Conservation (phyloP, 2,797 vertebrate species). For the Falco novaeseelandiae region DNA sequence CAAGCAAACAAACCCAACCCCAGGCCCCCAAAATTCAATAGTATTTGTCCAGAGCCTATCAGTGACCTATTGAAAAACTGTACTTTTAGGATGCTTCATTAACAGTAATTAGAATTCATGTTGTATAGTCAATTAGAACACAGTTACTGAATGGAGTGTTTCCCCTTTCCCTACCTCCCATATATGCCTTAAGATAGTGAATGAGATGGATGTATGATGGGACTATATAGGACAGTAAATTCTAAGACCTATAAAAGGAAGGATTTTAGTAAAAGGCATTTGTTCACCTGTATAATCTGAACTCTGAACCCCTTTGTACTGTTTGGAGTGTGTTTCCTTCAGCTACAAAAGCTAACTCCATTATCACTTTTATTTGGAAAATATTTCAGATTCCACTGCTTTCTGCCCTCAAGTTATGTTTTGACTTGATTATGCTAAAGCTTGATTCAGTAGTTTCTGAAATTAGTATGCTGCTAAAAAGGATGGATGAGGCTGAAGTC, state of each 20-base stretch:
- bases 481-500: background rate
- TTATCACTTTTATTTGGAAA: background rate
- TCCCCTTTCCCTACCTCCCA: background rate
- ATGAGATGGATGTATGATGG: background rate
- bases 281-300: background rate
- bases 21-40: background rate
- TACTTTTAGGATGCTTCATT: background rate
- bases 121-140: background rate
- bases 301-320: background rate
- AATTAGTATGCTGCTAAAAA: background rate
- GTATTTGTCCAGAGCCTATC: background rate
- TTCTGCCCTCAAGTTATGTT: background rate
- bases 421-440: constrained; percentile 23
- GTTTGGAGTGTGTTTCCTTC: background rate
- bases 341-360: background rate
- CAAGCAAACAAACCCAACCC: background rate
- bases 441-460: background rate
- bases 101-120: background rate
- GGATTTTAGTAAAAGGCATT: background rate
- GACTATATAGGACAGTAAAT: background rate
- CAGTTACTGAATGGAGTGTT: background rate
- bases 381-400: background rate
- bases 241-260: background rate
- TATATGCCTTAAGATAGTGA: background rate
- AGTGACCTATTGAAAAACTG: background rate